A percentile compares a stretch with the other conserved stretches of the same genome.
Conservation (phyloP, 2,888 invertebrate genomes). For the Drosophila mimica region DNA sequence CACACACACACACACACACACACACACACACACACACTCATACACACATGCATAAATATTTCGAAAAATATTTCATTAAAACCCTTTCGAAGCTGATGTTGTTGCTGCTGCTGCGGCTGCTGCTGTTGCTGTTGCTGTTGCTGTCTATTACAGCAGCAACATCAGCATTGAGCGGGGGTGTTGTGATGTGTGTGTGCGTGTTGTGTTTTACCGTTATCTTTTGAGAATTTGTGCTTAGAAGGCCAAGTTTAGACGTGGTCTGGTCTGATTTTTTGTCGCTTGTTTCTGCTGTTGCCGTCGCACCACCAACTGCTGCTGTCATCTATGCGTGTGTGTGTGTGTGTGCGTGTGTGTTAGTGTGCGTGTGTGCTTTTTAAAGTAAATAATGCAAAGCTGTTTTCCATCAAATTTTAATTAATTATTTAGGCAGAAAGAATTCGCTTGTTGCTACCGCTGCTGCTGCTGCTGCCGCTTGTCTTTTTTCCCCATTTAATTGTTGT, state of each 20-base stretch:
- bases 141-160: conserved; percentile 48
- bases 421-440: conserved; percentile 82
- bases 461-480: conserved; percentile 10
- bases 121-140: conserved; percentile 35
- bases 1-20: conserved; percentile 9
- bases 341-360: conserved; percentile 35
- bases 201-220: conserved; percentile 56
- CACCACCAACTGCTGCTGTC: conserved; percentile 31
- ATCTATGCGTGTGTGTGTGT: conserved; percentile 19
- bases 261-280: conserved; percentile 51
- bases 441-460: conserved; percentile 20
- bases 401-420: conserved; percentile 85
- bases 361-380: conserved; percentile 75
- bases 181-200: conserved; percentile 24
- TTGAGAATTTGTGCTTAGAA: conserved; percentile 62
- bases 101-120: conserved; percentile 12
- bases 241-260: conserved; percentile 63
- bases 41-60: conserved; percentile 65
- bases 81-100: conserved; percentile 24
- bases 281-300: conserved; percentile 29
- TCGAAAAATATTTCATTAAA: conserved; percentile 78
- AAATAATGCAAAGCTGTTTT: conserved; percentile 84
- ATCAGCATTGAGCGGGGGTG: conserved; percentile 6
- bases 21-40: conserved; percentile 25
- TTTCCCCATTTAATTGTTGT: conserved; percentile 14